Evolutionary conservation across 2,113 vertebrate species (phyloP), one percentile per base, ranked within the genome.

Genomic region (Myodes glareolus): DNA sequence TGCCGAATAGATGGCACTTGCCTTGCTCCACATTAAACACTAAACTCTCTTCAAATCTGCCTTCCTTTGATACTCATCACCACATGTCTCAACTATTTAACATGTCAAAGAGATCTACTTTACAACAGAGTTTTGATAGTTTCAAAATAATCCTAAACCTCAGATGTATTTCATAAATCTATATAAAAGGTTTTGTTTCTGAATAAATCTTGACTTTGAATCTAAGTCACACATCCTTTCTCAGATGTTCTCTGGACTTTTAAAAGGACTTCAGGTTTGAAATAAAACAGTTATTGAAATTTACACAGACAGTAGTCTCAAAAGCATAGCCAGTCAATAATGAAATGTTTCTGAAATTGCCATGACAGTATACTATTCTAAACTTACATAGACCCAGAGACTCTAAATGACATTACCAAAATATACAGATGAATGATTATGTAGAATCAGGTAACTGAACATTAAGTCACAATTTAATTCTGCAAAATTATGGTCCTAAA

Each of bases 241-340:
- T 42, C 47, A 92, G 17, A 94, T 80, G 14, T 91, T 67, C 92
- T 65, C 23, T 91, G 42, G 82, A 87, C 55, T 89, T 97, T 77
- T 23, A 78, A 87, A 95, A 75, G 61, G 14, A 93, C 23, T 84
- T 58, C 70, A 36, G 50, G 21, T 94, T 92, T 94, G 19, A 95
- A 95, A 50, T 82, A 82, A 95, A 97, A 92, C 72, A 89, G 91
- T 87, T 94, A 92, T 77, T 94, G 88, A 92, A 95, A 93, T 73
- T 67, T 91, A 88, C 8, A 77, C 50, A 94, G 80, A 95, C 23
- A 88, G 1, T 80, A 36, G 72, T 73, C 75, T 96, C 82, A 19
- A n/a, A 92, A 76, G 39, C 42, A 75, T 36, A 73, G 55, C 42
- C 73, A 94, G 75, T 87, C 73, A 91, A 27, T 94, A 39, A 82